Conservation (phyloP, 2,888 invertebrate species). For the Zaprionus bogoriensis region DNA sequence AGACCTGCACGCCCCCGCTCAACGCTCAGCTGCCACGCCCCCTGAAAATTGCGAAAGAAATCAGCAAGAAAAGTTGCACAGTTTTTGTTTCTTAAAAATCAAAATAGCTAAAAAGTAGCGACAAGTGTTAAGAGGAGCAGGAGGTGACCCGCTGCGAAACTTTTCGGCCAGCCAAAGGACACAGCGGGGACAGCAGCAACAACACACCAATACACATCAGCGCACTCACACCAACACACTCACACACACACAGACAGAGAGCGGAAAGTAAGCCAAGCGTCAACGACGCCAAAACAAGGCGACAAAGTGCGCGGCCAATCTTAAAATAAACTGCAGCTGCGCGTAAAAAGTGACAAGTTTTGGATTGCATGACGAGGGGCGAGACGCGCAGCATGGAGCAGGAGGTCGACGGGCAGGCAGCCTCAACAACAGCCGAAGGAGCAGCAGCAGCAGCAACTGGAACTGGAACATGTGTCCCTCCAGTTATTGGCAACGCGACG, state of each 20-base stretch:
- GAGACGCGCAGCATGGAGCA: not conserved
- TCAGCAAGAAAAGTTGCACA: conserved; percentile 75
- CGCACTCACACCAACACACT: conserved; percentile 27
- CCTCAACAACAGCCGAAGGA: not conserved
- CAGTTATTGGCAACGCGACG: conserved; percentile 65
- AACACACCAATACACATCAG: conserved; percentile 19
- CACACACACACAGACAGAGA: conserved; percentile 2
- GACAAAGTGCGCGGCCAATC: conserved; percentile 75
- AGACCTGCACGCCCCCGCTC: conserved; percentile 4
- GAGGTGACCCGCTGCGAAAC: conserved; percentile 40
- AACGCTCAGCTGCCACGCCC: not conserved
- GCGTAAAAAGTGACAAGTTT: conserved; percentile 78
- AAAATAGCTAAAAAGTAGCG: conserved; percentile 78
- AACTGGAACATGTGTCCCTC: conserved; percentile 54
- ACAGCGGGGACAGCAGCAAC: conserved; percentile 26
- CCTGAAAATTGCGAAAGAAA: conserved; percentile 72
- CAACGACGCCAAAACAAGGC: conserved; percentile 60
- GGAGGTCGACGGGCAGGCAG: conserved; percentile 2
- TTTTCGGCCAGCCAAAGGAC: conserved; percentile 24
- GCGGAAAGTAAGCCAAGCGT: conserved; percentile 57
- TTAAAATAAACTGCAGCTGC: conserved; percentile 78
- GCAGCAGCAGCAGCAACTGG: not conserved
- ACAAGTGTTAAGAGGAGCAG: conserved; percentile 59
- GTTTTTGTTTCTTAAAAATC: conserved; percentile 73
- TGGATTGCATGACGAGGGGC: conserved; percentile 34